Conservation (phyloP, 2,797 vertebrate species). For the Sus cebifrons region DNA sequence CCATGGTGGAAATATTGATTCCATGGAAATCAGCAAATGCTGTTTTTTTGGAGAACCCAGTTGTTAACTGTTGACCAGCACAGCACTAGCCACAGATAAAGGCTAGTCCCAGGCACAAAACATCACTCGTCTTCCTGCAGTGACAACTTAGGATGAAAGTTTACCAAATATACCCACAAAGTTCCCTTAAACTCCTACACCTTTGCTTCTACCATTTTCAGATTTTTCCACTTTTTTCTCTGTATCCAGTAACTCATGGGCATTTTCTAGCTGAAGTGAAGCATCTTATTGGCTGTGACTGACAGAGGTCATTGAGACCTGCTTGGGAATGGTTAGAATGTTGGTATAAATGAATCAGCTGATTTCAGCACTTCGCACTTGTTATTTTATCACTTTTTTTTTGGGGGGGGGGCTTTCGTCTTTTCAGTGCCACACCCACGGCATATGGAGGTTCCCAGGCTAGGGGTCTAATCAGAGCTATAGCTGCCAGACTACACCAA, state of each 20-base stretch:
- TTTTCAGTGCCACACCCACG: no score
- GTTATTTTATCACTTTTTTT: neutral
- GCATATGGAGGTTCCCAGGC: no score
- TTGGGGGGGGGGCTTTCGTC: no score
- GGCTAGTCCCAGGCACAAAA: neutral
- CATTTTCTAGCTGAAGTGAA: constrained; percentile 79
- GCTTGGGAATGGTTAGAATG: constrained; percentile 76
- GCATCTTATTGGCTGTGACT: constrained; percentile 83
- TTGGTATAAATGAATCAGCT: constrained; percentile 78
- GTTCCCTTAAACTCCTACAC: neutral
- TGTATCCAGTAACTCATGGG: constrained; percentile 51
- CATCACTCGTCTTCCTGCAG: neutral
- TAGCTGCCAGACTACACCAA: no score
- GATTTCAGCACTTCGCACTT: constrained; percentile 71
- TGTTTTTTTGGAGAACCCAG: neutral
- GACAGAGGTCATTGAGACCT: constrained; percentile 83
- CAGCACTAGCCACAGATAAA: neutral
- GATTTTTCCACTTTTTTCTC: neutral
- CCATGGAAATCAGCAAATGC: neutral
- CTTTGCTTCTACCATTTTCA: neutral
- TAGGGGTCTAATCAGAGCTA: no score
- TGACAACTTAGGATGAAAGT: neutral
- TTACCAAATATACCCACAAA: neutral
- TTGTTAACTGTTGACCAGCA: neutral
- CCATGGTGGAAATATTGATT: neutral